Percentiles rank a stretch among this genome's conserved stretches.
Conservation (phyloP, 2,113 vertebrate genomes). For the Cavia porcellus region DNA sequence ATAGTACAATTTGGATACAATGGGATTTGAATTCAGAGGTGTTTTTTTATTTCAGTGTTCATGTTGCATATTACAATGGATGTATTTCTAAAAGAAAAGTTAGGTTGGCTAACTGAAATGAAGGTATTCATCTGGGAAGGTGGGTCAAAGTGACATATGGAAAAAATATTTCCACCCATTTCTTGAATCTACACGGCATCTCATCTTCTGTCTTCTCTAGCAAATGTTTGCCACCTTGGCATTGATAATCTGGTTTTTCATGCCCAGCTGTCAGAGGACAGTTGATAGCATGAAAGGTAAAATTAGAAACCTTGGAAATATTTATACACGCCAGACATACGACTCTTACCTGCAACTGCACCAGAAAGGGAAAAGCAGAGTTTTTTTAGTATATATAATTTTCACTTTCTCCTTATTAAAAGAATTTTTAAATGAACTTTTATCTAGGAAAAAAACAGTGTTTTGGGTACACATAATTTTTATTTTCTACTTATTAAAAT, state of each 20-base stretch:
- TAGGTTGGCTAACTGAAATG: constrained; percentile 58
- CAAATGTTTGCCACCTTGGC: not conserved
- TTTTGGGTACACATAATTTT: not conserved
- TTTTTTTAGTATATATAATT: not conserved
- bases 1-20: constrained; percentile 77
- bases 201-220: not conserved
- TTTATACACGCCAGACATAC: not conserved
- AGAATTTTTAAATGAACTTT: not conserved
- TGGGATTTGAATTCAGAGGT: constrained; percentile 76
- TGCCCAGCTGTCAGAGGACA: not conserved
- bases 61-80: constrained; percentile 73
- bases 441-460: not conserved
- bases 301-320: not conserved
- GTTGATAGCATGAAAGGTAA: not conserved
- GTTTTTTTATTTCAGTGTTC: constrained; percentile 54
- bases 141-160: constrained; percentile 11
- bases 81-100: not conserved
- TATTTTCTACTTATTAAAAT: not conserved
- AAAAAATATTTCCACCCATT: not conserved
- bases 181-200: not conserved
- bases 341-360: not conserved
- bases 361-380: not conserved
- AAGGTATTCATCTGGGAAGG: constrained; percentile 62
- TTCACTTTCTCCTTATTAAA: not conserved
- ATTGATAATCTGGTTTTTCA: not conserved